These are phyloP conservation scores for Drosophila gaucha DNA, from an alignment of 2,888 invertebrate genomes.

Conservation along the genomic window DNA sequence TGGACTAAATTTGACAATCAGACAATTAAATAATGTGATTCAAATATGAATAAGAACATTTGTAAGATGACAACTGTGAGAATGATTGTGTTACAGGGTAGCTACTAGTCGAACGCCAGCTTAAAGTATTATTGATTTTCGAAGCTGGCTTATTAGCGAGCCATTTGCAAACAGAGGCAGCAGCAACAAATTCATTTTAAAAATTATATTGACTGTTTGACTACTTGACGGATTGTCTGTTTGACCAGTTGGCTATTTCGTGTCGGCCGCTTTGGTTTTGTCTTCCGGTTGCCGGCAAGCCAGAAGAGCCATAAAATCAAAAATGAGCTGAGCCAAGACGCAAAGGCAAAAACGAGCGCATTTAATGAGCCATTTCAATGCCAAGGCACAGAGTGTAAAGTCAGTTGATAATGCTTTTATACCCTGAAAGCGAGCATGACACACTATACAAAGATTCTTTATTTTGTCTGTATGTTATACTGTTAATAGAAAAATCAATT, in stretches of 20 bases:
- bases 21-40: no score
- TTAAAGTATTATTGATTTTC: conserved; percentile 45
- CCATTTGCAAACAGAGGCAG: conserved; percentile 27
- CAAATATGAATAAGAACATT: background rate
- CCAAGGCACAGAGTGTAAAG: conserved; percentile 40
- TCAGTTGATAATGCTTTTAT: conserved; percentile 14
- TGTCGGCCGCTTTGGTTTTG: conserved; percentile 19
- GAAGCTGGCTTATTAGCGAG: conserved; percentile 38
- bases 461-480: no score
- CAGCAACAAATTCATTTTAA: conserved; percentile 43
- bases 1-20: no score
- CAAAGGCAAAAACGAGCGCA: conserved; percentile 42
- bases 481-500: no score
- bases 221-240: background rate
- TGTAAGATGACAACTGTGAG: no score
- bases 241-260: conserved; percentile 8
- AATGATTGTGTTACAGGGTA: no score
- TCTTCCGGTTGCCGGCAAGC: conserved; percentile 40
- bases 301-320: conserved; percentile 57
- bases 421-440: background rate
- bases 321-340: conserved; percentile 48
- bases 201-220: conserved; percentile 38
- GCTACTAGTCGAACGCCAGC: background rate
- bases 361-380: conserved; percentile 61
- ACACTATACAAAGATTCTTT: no score